These are phyloP conservation scores for Naso thynnoides DNA, from an alignment of 2,797 vertebrate species.

Conservation along the genomic window DNA sequence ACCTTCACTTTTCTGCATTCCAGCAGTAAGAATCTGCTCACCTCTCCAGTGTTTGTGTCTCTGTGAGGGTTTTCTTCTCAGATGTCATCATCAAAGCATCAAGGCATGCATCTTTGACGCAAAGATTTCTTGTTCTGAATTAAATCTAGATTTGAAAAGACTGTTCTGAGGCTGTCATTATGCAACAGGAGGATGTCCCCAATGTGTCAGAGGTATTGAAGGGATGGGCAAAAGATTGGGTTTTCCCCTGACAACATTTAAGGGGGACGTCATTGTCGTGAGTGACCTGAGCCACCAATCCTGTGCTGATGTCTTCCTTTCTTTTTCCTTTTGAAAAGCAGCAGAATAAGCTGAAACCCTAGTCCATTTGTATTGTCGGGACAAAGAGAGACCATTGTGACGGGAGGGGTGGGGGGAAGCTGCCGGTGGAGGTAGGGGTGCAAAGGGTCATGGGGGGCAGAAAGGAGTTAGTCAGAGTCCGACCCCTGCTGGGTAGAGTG, in stretches of 20 bases:
- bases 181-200: constrained; percentile 49
- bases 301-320: constrained; percentile 86
- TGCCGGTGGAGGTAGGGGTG: constrained; percentile 72
- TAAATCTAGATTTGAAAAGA: background rate
- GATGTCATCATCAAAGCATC: constrained; percentile 23
- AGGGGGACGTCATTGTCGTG: constrained; percentile 67
- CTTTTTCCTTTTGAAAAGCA: constrained; percentile 84
- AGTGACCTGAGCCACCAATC: constrained; percentile 76
- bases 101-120: constrained; percentile 17
- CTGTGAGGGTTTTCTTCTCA: constrained; percentile 12
- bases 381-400: constrained; percentile 83
- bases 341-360: constrained; percentile 88
- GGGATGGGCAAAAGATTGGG: constrained; percentile 45
- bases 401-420: constrained; percentile 65
- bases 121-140: background rate
- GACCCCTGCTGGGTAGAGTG: constrained; percentile 73
- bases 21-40: constrained; percentile 29
- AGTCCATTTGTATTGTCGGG: constrained; percentile 84
- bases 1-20: constrained; percentile 54
- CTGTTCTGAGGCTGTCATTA: constrained; percentile 29
- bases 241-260: constrained; percentile 70
- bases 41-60: constrained; percentile 34
- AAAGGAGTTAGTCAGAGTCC: constrained; percentile 69
- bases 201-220: constrained; percentile 61
- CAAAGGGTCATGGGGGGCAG: constrained; percentile 67